Percentiles rank a stretch among this genome's conserved stretches.
phyloP scores from a whole-genome alignment of 2,797 vertebrate species.

The Gila robusta region DNA sequence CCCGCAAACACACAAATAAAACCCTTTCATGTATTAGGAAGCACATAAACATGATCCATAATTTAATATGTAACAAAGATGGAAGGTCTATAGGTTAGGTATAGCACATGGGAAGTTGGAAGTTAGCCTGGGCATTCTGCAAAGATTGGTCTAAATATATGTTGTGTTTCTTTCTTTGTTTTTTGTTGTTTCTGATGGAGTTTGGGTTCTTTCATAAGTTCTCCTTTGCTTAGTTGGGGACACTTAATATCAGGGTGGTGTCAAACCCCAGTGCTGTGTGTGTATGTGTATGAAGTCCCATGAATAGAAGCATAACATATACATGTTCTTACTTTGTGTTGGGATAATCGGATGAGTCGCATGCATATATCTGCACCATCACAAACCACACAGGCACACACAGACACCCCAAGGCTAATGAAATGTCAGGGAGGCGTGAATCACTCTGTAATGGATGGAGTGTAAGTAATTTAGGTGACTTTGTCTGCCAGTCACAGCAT shows the following conservation, averaged over 20 bases:
- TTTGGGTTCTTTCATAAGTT: not conserved
- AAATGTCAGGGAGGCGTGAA: conserved; percentile 61
- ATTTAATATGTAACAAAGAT: conserved; percentile 27
- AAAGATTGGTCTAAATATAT: not conserved
- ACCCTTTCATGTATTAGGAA: conserved; percentile 1
- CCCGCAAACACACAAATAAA: conserved; percentile 34
- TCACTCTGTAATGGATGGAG: conserved; percentile 57
- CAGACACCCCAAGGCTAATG: conserved; percentile 35
- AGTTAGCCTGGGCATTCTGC: not conserved
- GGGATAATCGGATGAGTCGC: conserved; percentile 43
- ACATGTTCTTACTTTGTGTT: conserved; percentile 4
- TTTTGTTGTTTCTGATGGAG: not conserved
- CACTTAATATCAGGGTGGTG: not conserved
- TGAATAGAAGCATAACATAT: conserved; percentile 29
- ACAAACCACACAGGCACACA: conserved; percentile 26
- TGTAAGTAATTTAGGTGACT: conserved; percentile 60
- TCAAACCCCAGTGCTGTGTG: too few relatives aligned
- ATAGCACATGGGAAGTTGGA: not conserved
- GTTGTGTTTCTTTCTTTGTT: not conserved
- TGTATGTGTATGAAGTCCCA: not conserved
- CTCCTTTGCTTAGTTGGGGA: not conserved
- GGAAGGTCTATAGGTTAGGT: not conserved
- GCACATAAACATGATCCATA: conserved; percentile 21
- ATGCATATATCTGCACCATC: conserved; percentile 7
- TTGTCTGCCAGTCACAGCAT: conserved; percentile 52